Evolutionary conservation across 2,113 vertebrate genomes (phyloP).

Genomic region (Azemiops feae): DNA sequence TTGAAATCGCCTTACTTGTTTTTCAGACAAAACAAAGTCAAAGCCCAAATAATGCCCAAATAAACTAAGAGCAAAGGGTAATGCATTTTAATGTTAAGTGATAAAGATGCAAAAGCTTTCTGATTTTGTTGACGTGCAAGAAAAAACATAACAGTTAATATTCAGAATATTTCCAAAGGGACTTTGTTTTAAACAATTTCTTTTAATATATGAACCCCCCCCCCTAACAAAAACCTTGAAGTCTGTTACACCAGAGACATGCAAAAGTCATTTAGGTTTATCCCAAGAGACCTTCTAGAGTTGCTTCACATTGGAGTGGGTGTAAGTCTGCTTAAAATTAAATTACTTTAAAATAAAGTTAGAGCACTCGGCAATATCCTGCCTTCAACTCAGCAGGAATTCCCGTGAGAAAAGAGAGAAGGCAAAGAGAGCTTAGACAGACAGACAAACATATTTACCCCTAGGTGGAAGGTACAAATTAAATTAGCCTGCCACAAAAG

Average conservation of each 20-base stretch:
- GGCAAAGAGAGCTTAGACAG: conserved; percentile 82
- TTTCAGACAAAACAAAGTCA: conserved; percentile 75
- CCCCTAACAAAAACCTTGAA: conserved; percentile 82
- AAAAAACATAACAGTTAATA: conserved; percentile 47
- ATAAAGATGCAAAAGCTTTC: conserved; percentile 71
- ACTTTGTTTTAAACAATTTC: conserved; percentile 72
- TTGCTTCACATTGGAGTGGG: conserved; percentile 79
- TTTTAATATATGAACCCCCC: conserved; percentile 82
- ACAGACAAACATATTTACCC: conserved; percentile 99
- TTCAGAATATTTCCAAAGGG: conserved; percentile 64
- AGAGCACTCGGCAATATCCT: conserved; percentile 82
- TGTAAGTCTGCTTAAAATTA: conserved; percentile 87
- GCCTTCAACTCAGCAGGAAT: conserved; percentile 83
- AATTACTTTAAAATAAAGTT: conserved; percentile 95
- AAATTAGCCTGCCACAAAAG: conserved; percentile 97
- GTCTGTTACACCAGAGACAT: conserved; percentile 85
- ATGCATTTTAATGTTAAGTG: conserved; percentile 72
- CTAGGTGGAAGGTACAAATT: conserved; percentile 99
- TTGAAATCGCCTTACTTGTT: conserved; percentile 57
- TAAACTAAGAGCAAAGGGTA: conserved; percentile 73
- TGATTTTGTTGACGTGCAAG: conserved; percentile 56
- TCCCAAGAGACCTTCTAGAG: conserved; percentile 78
- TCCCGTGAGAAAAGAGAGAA: conserved; percentile 96
- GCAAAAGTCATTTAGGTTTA: conserved; percentile 83
- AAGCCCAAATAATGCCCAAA: conserved; percentile 67